Conservation (phyloP, 2,797 vertebrate genomes). For the Potorous gilbertii region DNA sequence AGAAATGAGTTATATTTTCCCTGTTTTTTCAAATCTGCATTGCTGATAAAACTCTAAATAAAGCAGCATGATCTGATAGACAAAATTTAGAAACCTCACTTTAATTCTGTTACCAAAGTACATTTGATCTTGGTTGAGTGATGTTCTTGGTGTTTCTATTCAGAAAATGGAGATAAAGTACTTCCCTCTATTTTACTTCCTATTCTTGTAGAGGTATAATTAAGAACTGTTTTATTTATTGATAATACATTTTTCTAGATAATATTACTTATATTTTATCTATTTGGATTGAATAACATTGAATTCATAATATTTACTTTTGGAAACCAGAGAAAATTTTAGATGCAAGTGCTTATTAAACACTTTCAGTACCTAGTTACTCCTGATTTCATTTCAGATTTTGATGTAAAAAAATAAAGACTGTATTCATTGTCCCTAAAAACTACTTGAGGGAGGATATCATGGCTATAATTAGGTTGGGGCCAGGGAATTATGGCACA, state of each 20-base stretch:
- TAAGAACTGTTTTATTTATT: slow-evolving; percentile 1
- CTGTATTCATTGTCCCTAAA: slow-evolving; percentile 36
- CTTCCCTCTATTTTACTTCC: background rate
- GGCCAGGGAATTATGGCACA: background rate
- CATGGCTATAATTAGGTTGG: background rate
- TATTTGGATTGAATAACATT: slow-evolving; percentile 45
- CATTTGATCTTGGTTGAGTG: background rate
- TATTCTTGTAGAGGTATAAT: background rate
- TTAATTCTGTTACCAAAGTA: background rate
- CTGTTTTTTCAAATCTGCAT: background rate
- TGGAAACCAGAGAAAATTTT: slow-evolving; percentile 15
- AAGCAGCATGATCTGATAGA: background rate
- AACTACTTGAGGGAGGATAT: slow-evolving; percentile 17
- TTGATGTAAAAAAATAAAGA: slow-evolving; percentile 39
- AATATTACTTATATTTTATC: slow-evolving; percentile 32
- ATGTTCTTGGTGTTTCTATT: background rate
- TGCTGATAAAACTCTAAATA: slow-evolving; percentile 18
- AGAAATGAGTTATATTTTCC: background rate
- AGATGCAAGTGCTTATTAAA: slow-evolving; percentile 27
- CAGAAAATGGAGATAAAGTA: background rate
- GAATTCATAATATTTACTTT: slow-evolving; percentile 43
- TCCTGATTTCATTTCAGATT: slow-evolving; percentile 49
- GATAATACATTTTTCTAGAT: background rate
- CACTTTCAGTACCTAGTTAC: background rate
- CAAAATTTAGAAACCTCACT: slow-evolving; percentile 38